A percentile compares a stretch with the other conserved stretches of the same genome.
Conservation (phyloP, 2,113 vertebrate species). For the Sinocyclocheilus rhinocerous region DNA sequence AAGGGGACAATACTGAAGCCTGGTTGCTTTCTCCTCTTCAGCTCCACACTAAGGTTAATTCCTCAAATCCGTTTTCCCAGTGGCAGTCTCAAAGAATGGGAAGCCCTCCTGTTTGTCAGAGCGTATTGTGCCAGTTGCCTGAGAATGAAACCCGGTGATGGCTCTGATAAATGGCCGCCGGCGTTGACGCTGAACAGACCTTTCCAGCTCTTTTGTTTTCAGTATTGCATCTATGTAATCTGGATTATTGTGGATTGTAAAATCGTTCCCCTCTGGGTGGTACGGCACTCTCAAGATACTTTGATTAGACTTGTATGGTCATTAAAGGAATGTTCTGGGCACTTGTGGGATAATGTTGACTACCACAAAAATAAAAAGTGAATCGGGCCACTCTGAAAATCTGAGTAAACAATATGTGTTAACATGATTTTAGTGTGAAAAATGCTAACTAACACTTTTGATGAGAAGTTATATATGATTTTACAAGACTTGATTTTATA, state of each 20-base stretch:
- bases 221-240: conserved; percentile 76
- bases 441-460: background rate
- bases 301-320: conserved; percentile 33
- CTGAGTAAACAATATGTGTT: background rate
- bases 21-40: conserved; percentile 76
- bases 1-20: conserved; percentile 77
- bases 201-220: conserved; percentile 77
- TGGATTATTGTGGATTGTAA: conserved; percentile 60
- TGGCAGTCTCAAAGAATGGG: conserved; percentile 78
- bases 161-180: conserved; percentile 76
- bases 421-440: background rate
- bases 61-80: conserved; percentile 77
- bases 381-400: background rate
- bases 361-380: background rate
- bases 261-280: conserved; percentile 43
- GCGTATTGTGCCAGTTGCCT: conserved; percentile 77
- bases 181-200: conserved; percentile 78
- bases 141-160: conserved; percentile 78
- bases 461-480: background rate
- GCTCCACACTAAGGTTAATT: conserved; percentile 81
- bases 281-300: conserved; percentile 32
- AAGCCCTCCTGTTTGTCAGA: conserved; percentile 79
- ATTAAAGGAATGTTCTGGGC: background rate
- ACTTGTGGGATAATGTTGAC: conserved; percentile 4
- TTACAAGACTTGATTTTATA: background rate